These are phyloP conservation scores for Elephas maximus DNA, from an alignment of 2,113 vertebrate genomes.

Conservation along the genomic window DNA sequence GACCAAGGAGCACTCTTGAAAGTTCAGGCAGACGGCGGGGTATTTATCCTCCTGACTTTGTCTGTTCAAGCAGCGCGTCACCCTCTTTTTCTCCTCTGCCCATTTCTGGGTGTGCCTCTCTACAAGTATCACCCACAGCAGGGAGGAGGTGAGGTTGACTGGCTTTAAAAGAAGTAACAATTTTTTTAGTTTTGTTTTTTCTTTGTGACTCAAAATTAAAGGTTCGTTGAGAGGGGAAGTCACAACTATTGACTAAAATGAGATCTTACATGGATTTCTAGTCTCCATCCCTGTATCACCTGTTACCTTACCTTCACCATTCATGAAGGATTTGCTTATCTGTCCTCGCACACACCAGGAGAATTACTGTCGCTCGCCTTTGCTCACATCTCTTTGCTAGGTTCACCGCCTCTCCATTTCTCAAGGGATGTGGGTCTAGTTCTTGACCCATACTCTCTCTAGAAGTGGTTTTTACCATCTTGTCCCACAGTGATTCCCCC, in stretches of 20 bases:
- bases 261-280: background rate
- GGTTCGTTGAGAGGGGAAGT: background rate
- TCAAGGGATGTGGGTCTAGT: background rate
- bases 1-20: background rate
- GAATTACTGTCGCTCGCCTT: background rate
- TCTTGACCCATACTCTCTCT: background rate
- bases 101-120: background rate
- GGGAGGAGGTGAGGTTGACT: background rate
- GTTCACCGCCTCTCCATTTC: background rate
- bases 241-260: background rate
- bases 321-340: background rate
- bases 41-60: background rate
- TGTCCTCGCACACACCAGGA: background rate
- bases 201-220: constrained; percentile 16
- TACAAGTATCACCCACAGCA: background rate
- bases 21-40: background rate
- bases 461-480: background rate
- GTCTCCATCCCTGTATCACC: background rate
- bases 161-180: background rate
- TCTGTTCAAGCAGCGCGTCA: fast-evolving
- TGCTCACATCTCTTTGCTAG: background rate
- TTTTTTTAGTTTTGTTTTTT: constrained; percentile 44
- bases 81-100: background rate
- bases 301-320: background rate
- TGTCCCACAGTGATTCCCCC: background rate